Evolutionary conservation across 2,888 invertebrate species (phyloP), one percentile per base, ranked within the genome.

Genomic region (Ormia ochracea): DNA sequence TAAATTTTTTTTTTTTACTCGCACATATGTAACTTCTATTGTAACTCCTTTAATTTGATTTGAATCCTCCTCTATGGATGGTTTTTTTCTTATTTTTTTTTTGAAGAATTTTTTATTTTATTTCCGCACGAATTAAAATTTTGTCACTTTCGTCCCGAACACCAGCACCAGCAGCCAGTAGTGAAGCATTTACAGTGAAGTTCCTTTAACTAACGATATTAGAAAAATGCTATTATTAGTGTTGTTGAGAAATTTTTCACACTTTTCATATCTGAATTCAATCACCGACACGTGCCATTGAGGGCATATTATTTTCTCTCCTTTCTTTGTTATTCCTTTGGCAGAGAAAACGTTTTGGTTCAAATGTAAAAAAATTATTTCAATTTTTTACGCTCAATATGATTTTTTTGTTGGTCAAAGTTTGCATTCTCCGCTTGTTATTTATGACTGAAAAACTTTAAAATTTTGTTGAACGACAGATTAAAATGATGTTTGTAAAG

Each of bases 71-170:
- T 68, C 68, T 54, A 70, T 65, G 65, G 43, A 52, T 58, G n/a
- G n/a, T n/a, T n/a, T n/a, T n/a, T n/a, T n/a, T n/a, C n/a, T n/a
- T n/a, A n/a, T n/a, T n/a, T n/a, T 28, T 50, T 21, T 58, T 65
- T 45, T 38, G 45, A 52, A 33, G 4, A 36, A 50, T 36, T 56
- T 52, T 70, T 54, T 43, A 52, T 59, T 58, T 43, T 63, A 70
- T 82, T 82, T 82, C 78, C 81, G 82, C 82, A 82, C 82, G 82
- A 66, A 81, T 80, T 81, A 78, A 80, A 82, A 79, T 81, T 82
- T 72, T 80, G 76, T 76, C 68, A 68, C 61, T 76, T 72, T 33
- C 36, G 52, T 72, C 48, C 26, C 43, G 68, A 33, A 48, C 45
- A 77, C 68, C 78, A 78, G 50, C 14, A 56, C 5, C 21, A 12